phyloP scores from a whole-genome alignment of 2,113 vertebrate species.

The Lutjanus erythropterus region DNA sequence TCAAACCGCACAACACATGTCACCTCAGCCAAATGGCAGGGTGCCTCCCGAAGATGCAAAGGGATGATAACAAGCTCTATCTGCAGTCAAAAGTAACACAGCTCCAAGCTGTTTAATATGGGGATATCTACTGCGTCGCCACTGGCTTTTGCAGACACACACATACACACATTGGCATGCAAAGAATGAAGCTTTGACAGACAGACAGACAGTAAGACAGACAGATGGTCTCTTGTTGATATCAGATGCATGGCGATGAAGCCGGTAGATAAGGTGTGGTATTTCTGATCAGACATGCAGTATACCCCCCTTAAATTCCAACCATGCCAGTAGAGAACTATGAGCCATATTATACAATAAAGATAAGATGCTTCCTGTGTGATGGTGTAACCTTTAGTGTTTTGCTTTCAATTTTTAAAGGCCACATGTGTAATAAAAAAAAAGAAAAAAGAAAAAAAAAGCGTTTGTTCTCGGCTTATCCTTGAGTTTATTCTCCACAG shows the following conservation, averaged over 20 bases:
- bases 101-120: conserved; percentile 30
- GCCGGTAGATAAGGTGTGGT: conserved; percentile 53
- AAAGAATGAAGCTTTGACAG: conserved; percentile 65
- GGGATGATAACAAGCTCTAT: conserved; percentile 39
- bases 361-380: conserved; percentile 47
- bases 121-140: conserved; percentile 32
- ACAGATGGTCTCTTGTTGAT: conserved; percentile 46
- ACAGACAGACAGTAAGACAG: conserved; percentile 40
- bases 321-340: conserved; percentile 12
- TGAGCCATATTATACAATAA: conserved; percentile 11
- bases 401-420: conserved; percentile 7
- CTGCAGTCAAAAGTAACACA: conserved; percentile 18
- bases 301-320: conserved; percentile 35
- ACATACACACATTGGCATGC: conserved; percentile 55
- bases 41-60: conserved; percentile 40
- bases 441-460: background rate
- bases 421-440: background rate
- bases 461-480: background rate
- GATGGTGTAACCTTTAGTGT: conserved; percentile 10
- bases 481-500: background rate
- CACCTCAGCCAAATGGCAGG: conserved; percentile 45
- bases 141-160: conserved; percentile 42
- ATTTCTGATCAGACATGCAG: conserved; percentile 55
- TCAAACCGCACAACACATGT: conserved; percentile 45
- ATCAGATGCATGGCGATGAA: conserved; percentile 57